Percentiles rank a stretch among this genome's conserved stretches.
Conservation (phyloP, 2,113 vertebrate species). For the Fregata magnificens region DNA sequence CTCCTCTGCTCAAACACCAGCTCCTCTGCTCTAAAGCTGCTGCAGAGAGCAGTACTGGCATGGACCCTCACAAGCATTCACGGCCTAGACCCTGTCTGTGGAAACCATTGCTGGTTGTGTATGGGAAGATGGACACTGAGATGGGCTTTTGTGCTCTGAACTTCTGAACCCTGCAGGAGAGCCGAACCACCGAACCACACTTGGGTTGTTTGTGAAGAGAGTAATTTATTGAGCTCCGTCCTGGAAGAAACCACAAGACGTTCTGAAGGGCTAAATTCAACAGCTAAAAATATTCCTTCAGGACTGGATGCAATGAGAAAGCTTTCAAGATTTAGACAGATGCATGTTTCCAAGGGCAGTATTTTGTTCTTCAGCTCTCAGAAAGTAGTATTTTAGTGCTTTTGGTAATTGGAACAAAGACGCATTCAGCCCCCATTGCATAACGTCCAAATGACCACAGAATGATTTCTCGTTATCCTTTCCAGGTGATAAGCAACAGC, state of each 20-base stretch:
- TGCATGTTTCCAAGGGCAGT: neutral
- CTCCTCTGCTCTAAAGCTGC: neutral
- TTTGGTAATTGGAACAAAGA: constrained; percentile 31
- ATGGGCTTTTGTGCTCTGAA: neutral
- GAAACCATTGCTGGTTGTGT: neutral
- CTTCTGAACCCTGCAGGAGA: constrained; percentile 32
- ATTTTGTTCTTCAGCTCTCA: neutral
- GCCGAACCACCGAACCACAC: neutral
- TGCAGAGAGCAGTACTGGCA: neutral
- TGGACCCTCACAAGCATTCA: neutral
- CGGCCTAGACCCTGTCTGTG: neutral
- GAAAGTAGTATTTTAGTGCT: constrained; percentile 32
- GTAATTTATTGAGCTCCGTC: constrained; percentile 24
- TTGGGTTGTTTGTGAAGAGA: neutral
- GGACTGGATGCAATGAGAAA: constrained; percentile 17
- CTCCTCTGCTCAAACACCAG: neutral
- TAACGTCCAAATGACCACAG: neutral
- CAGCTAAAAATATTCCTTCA: constrained; percentile 48
- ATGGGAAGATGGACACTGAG: neutral
- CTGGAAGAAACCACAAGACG: constrained; percentile 24
- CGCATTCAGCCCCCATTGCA: neutral
- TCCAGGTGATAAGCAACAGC: constrained; percentile 22
- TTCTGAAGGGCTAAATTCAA: constrained; percentile 35
- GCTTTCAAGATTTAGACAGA: constrained; percentile 8
- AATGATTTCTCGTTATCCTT: neutral